A percentile compares a stretch with the other conserved stretches of the same genome.
phyloP scores from a whole-genome alignment of 2,113 vertebrate species.

The Platycercus adscitus region DNA sequence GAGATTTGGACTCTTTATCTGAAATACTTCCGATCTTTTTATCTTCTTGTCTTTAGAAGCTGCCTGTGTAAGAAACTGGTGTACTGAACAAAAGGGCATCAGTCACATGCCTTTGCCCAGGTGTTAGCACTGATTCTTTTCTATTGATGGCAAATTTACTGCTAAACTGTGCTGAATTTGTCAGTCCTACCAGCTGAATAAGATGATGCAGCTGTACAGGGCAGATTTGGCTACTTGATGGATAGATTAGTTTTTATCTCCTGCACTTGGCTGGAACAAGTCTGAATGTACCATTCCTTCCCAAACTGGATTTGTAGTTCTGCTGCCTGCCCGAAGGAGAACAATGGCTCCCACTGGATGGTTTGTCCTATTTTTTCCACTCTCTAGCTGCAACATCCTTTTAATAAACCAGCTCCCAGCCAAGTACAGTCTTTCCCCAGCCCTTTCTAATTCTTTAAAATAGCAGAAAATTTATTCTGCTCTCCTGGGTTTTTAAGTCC shows the following conservation, averaged over 20 bases:
- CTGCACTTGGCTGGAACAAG: not conserved
- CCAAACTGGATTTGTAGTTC: conserved; percentile 8
- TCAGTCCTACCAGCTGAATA: not conserved
- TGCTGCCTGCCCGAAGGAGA: conserved; percentile 37
- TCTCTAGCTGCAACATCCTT: conserved; percentile 45
- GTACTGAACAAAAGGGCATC: not conserved
- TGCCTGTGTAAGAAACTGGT: not conserved
- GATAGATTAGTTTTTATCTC: conserved; percentile 24
- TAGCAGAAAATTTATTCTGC: conserved; percentile 65
- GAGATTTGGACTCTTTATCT: not conserved
- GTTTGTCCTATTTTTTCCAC: conserved; percentile 54
- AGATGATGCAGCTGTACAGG: not conserved
- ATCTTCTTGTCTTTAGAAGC: not conserved
- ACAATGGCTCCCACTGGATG: conserved; percentile 34
- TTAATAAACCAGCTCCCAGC: conserved; percentile 56
- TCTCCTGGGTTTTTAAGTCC: conserved; percentile 41
- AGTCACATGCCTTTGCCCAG: not conserved
- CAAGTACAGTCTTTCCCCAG: conserved; percentile 27
- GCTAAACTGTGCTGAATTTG: not conserved
- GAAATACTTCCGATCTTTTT: accelerated
- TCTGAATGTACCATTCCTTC: conserved; percentile 14
- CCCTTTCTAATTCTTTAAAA: conserved; percentile 58
- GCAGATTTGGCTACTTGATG: not conserved
- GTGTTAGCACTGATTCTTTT: not conserved
- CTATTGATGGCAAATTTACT: not conserved